Evolutionary conservation across 1,140 invertebrate genomes (phyloP).

Genomic region (Gryon sp.): DNA sequence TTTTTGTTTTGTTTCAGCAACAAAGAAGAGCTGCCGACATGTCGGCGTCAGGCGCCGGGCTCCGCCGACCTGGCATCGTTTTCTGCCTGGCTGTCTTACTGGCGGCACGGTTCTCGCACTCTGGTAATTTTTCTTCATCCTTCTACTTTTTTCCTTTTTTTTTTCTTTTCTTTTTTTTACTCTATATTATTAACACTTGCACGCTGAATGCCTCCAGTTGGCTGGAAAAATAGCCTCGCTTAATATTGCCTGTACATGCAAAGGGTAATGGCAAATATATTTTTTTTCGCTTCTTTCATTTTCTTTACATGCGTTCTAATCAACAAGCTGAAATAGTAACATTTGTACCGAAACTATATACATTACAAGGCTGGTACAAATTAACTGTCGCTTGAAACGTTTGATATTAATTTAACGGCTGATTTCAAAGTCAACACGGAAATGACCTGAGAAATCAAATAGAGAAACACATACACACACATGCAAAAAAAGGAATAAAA

Average conservation of each 20-base stretch:
- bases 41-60: slow-evolving; percentile 77
- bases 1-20: slow-evolving; percentile 72
- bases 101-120: slow-evolving; percentile 67
- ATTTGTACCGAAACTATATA: background rate
- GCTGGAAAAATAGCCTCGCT: background rate
- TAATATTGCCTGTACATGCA: too few relatives aligned
- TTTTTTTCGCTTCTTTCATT: background rate
- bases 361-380: background rate
- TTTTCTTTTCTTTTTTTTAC: too few relatives aligned
- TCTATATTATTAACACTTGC: slow-evolving; percentile 43
- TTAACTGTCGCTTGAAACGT: background rate
- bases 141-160: too few relatives aligned
- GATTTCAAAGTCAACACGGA: slow-evolving; percentile 38
- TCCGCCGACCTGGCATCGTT: slow-evolving; percentile 75
- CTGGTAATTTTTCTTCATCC: slow-evolving; percentile 75
- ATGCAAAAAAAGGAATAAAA: too few relatives aligned
- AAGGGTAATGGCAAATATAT: too few relatives aligned
- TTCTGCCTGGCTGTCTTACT: slow-evolving; percentile 73
- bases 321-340: too few relatives aligned
- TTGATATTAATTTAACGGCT: background rate
- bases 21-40: slow-evolving; percentile 74
- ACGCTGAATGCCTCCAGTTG: background rate
- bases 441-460: slow-evolving; percentile 37
- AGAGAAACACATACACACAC: background rate
- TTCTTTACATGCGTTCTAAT: too few relatives aligned